A percentile compares a stretch with the other conserved stretches of the same genome.
These are phyloP conservation scores for Apotomis betuletana DNA, from an alignment of 2,888 invertebrate species.

Conservation along the genomic window DNA sequence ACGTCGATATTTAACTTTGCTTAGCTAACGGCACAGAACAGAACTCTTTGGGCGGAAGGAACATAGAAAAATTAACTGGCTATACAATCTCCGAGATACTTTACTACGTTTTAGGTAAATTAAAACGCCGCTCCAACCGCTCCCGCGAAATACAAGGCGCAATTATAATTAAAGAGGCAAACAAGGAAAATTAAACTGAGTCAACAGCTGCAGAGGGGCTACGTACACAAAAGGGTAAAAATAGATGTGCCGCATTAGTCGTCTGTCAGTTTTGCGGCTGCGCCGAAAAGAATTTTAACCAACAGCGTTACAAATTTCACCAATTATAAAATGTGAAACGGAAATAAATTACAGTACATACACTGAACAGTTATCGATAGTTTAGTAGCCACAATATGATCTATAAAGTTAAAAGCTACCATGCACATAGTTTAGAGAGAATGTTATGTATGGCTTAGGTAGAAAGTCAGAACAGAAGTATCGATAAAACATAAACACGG, in stretches of 20 bases:
- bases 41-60: background rate
- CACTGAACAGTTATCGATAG: no score
- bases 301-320: no score
- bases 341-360: no score
- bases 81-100: conserved; percentile 10
- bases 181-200: conserved; percentile 34
- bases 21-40: no score
- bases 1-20: no score
- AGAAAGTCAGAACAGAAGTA: background rate
- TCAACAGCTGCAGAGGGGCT: conserved; percentile 7
- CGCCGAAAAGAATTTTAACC: background rate
- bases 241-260: conserved; percentile 22
- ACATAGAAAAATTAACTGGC: background rate
- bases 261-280: conserved; percentile 12
- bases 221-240: conserved; percentile 5
- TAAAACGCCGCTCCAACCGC: conserved; percentile 15
- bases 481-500: background rate
- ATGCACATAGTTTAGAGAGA: no score
- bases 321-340: no score
- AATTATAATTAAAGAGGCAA: conserved; percentile 27
- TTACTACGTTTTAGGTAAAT: conserved; percentile 34
- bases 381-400: no score
- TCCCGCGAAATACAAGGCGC: background rate
- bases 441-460: no score
- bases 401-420: no score